Conservation (phyloP, 2,797 vertebrate species). For the Amniataba percoides region DNA sequence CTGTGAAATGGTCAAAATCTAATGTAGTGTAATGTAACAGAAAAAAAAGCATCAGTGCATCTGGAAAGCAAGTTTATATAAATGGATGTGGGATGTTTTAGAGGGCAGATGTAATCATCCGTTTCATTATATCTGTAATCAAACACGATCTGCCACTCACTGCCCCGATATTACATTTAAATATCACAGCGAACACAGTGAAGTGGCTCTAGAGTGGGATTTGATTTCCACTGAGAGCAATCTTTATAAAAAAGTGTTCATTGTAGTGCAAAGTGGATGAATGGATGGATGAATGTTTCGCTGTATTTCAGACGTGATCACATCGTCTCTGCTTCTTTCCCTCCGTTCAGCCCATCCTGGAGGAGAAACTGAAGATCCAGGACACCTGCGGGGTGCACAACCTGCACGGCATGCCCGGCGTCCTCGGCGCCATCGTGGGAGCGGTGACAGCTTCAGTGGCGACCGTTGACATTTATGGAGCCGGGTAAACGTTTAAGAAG, state of each 20-base stretch:
- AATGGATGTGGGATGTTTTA: neutral
- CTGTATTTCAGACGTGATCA: neutral
- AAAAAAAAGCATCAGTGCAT: neutral
- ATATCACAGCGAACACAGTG: neutral
- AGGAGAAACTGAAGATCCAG: slow-evolving; percentile 88
- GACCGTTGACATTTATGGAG: slow-evolving; percentile 83
- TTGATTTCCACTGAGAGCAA: neutral
- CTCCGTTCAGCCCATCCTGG: slow-evolving; percentile 85
- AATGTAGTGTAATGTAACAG: neutral
- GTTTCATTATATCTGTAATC: neutral
- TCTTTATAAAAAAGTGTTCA: neutral
- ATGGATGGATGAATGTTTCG: too few species aligned
- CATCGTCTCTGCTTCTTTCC: neutral
- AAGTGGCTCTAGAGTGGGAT: neutral
- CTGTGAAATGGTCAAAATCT: neutral
- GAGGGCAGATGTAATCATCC: neutral
- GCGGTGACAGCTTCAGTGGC: slow-evolving; percentile 84
- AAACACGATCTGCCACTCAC: neutral
- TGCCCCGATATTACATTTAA: neutral
- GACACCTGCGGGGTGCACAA: slow-evolving; percentile 93
- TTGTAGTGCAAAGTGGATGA: neutral
- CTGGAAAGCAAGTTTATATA: neutral
- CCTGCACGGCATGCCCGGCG: slow-evolving; percentile 91
- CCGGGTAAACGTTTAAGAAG: slow-evolving; percentile 82
- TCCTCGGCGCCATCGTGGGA: slow-evolving; percentile 90